These are phyloP conservation scores for Meandrina meandrites DNA, from an alignment of 92 coral and sea anemone species.

Conservation along the genomic window DNA sequence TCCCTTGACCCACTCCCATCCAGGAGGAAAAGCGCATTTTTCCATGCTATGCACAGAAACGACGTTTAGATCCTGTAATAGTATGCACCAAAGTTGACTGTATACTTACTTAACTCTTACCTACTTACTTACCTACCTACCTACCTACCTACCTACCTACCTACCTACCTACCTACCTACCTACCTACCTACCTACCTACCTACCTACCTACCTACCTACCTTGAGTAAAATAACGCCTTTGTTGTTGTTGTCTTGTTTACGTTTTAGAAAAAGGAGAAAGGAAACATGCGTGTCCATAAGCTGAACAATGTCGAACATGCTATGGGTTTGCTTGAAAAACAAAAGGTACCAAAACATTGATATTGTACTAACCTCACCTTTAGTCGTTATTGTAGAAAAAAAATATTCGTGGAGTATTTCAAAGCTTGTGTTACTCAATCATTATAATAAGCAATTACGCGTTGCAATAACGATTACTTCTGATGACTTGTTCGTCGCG, in stretches of 20 bases:
- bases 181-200: too few species aligned
- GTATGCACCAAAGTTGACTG: not conserved
- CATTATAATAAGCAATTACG: not conserved
- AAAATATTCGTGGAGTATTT: too few species aligned
- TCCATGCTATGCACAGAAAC: not conserved
- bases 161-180: too few species aligned
- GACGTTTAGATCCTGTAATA: too few species aligned
- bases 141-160: too few species aligned
- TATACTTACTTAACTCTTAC: too few species aligned
- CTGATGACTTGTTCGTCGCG: too few species aligned
- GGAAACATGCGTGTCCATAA: constrained; percentile 87
- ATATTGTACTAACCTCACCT: not conserved
- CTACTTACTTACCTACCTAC: too few species aligned
- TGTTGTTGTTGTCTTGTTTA: not conserved
- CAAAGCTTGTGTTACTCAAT: not conserved
- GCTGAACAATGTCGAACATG: constrained; percentile 85
- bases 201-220: too few species aligned
- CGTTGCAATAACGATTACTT: too few species aligned
- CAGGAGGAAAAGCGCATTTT: not conserved
- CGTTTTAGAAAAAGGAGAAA: constrained; percentile 80
- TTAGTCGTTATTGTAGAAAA: not conserved
- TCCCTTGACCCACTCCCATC: not conserved
- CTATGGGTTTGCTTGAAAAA: constrained; percentile 75
- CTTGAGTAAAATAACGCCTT: too few species aligned
- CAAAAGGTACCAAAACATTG: constrained; percentile 45